Evolutionary conservation across 2,113 vertebrate species (phyloP).

Genomic region (Leptodactylus fuscus): DNA sequence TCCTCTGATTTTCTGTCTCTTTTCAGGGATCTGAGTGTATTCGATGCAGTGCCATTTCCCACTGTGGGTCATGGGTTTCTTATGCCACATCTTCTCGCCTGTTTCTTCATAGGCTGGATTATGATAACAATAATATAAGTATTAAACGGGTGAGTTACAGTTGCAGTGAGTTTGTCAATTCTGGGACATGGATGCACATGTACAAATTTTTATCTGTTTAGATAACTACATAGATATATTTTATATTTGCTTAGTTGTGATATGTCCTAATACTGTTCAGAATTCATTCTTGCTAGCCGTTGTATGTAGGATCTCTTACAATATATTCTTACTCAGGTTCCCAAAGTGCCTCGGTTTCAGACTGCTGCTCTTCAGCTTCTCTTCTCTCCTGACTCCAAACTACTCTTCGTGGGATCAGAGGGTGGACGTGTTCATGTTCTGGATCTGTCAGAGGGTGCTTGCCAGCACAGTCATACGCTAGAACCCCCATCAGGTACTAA

Average conservation of each 20-base stretch:
- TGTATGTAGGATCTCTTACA: too few relatives aligned
- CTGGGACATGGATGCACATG: too few relatives aligned
- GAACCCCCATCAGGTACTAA: constrained; percentile 77
- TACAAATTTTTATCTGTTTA: too few relatives aligned
- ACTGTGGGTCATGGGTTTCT: constrained; percentile 88
- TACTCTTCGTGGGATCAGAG: constrained; percentile 80
- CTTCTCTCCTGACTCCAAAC: constrained; percentile 85
- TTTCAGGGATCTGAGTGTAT: constrained; percentile 89
- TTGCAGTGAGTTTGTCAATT: neutral
- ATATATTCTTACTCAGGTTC: constrained; percentile 36
- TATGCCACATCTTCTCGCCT: constrained; percentile 82
- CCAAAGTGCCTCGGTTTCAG: constrained; percentile 79
- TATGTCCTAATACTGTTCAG: too few relatives aligned
- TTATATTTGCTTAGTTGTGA: too few relatives aligned
- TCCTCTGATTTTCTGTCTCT: neutral
- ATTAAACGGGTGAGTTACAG: constrained; percentile 79
- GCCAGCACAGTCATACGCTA: constrained; percentile 79
- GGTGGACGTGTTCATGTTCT: constrained; percentile 77
- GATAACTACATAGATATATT: too few relatives aligned
- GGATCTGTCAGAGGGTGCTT: constrained; percentile 72
- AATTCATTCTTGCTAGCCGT: too few relatives aligned
- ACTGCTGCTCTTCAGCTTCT: constrained; percentile 81
- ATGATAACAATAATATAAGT: constrained; percentile 71
- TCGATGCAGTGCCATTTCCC: constrained; percentile 86
- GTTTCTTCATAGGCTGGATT: constrained; percentile 80